phyloP scores from a whole-genome alignment of 2,113 vertebrate genomes.

The Prinia subflava region DNA sequence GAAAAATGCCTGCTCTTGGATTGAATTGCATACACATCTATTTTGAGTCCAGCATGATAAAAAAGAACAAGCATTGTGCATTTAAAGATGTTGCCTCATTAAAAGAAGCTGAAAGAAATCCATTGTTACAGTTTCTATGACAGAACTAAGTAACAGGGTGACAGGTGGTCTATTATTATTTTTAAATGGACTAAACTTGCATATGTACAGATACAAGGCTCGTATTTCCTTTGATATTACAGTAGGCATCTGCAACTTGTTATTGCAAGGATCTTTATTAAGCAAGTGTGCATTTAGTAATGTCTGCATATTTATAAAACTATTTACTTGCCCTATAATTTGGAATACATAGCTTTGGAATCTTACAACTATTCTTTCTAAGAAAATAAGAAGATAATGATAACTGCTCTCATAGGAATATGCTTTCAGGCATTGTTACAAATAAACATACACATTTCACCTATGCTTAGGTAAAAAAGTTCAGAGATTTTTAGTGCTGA shows the following conservation, averaged over 20 bases:
- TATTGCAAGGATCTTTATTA: slow-evolving; percentile 68
- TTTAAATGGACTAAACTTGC: slow-evolving; percentile 63
- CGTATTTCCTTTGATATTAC: slow-evolving; percentile 56
- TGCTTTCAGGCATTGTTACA: slow-evolving; percentile 27
- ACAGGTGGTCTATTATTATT: slow-evolving; percentile 70
- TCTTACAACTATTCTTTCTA: slow-evolving; percentile 41
- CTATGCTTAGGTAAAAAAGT: slow-evolving; percentile 16
- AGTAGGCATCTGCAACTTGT: slow-evolving; percentile 69
- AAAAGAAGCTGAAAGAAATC: slow-evolving; percentile 77
- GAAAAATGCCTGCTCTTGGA: slow-evolving; percentile 67
- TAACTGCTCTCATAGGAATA: background rate
- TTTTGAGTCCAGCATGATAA: slow-evolving; percentile 61
- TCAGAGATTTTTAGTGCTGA: slow-evolving; percentile 28
- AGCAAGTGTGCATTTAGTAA: slow-evolving; percentile 62
- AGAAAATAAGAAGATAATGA: slow-evolving; percentile 54
- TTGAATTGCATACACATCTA: slow-evolving; percentile 48
- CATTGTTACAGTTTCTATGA: slow-evolving; percentile 74
- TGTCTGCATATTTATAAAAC: slow-evolving; percentile 59
- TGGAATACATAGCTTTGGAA: slow-evolving; percentile 39
- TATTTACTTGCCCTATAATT: slow-evolving; percentile 32
- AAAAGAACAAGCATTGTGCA: slow-evolving; percentile 16
- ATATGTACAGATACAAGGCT: slow-evolving; percentile 28
- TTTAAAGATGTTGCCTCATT: slow-evolving; percentile 63
- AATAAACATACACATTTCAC: background rate
- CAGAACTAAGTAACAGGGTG: slow-evolving; percentile 75